These are phyloP conservation scores for Cochlearius cochlearius DNA, from an alignment of 2,113 vertebrate genomes.

Conservation along the genomic window DNA sequence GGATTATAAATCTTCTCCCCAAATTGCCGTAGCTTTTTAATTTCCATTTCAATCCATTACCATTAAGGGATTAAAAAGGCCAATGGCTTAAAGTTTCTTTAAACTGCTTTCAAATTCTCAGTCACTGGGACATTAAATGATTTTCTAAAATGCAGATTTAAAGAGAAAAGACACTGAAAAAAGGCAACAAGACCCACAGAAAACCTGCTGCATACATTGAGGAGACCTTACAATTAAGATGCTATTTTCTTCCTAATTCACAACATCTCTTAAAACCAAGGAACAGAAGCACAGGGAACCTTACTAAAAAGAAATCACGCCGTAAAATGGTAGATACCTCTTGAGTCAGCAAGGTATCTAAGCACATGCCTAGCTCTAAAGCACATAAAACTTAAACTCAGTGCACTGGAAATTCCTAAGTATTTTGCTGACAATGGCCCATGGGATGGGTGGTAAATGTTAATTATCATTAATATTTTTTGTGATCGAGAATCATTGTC, in stretches of 20 bases:
- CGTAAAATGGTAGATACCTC: neutral
- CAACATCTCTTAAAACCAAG: neutral
- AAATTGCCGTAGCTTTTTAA: neutral
- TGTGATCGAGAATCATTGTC: neutral
- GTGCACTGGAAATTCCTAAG: neutral
- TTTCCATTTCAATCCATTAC: slow-evolving; percentile 29
- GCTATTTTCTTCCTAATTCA: neutral
- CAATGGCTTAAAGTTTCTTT: neutral
- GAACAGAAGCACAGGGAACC: neutral
- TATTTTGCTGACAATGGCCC: neutral
- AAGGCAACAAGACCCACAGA: neutral
- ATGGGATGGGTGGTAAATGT: neutral
- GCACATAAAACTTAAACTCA: neutral
- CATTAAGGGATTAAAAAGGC: slow-evolving; percentile 29
- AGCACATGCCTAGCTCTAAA: neutral
- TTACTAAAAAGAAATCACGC: neutral
- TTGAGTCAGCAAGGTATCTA: neutral
- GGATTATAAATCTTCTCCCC: slow-evolving; percentile 11
- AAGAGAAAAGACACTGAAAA: neutral
- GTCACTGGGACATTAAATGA: neutral
- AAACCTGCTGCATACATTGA: neutral
- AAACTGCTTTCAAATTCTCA: slow-evolving; percentile 31
- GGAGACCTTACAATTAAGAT: neutral
- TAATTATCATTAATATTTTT: neutral
- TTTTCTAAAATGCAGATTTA: slow-evolving; percentile 14